Conservation (phyloP, 2,797 vertebrate species). For the Taeniopygia guttata region DNA sequence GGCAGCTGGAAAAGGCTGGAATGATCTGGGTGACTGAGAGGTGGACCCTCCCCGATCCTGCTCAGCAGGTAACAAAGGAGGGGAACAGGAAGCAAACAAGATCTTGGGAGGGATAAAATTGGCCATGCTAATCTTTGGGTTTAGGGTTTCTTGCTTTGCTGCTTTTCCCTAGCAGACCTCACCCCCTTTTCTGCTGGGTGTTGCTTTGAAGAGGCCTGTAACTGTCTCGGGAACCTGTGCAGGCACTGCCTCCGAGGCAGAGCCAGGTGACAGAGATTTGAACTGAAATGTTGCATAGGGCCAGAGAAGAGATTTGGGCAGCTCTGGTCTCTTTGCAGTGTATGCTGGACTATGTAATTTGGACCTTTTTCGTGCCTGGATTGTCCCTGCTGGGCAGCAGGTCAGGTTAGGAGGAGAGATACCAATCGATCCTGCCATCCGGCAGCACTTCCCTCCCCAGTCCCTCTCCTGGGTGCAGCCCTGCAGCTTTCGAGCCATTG, state of each 20-base stretch:
- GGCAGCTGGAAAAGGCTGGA: background rate
- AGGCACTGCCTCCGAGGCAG: background rate
- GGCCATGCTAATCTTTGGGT: conserved; percentile 14
- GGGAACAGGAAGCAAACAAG: conserved; percentile 31
- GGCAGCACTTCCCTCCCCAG: background rate
- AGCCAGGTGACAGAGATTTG: background rate
- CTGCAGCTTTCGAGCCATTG: background rate
- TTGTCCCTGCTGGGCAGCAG: accelerated
- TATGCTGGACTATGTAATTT: background rate
- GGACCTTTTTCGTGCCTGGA: background rate
- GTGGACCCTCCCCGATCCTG: background rate
- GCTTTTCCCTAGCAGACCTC: background rate
- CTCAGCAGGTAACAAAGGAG: conserved; percentile 25
- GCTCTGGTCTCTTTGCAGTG: background rate
- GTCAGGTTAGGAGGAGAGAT: background rate
- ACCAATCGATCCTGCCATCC: background rate
- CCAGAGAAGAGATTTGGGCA: background rate
- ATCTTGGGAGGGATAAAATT: background rate
- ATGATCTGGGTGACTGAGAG: background rate
- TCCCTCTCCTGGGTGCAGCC: background rate
- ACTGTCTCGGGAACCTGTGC: background rate
- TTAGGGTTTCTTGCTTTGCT: conserved; percentile 57
- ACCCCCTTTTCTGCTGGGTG: accelerated
- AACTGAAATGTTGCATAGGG: background rate
- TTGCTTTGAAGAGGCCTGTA: conserved; percentile 14